Evolutionary conservation across 1,140 invertebrate genomes (phyloP), one percentile per base, ranked within the genome.

Genomic region (Drosophila baimaii): DNA sequence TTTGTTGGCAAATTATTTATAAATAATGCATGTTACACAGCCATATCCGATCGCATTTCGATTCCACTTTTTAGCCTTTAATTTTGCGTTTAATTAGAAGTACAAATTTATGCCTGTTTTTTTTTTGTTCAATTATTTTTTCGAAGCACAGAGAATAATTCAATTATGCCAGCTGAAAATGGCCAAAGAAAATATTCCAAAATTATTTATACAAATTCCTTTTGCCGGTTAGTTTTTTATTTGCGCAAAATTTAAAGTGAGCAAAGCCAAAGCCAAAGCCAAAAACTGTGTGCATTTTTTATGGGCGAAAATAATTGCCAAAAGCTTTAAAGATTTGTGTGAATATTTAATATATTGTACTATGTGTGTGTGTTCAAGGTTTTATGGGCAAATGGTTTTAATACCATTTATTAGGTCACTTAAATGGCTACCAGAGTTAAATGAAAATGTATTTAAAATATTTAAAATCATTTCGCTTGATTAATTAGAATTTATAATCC

Each of bases 201-300:
- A 71, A 58, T 71, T 39, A 71, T 71, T 71, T 46, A 57, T 57
- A 70, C 15, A 69, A 69, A 70, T 56, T 71, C n/a, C 31, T 31
- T 70, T 57, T 33, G 23, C 21, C 17, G 13, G 25, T 29, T 61
- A 1, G 27, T 13, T 47, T 29, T 61, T 33, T 51, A 31, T 35
- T 35, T 17, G 41, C 21, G 10, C 21, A 19, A 59, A 59, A 33
- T 63, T 66, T 47, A 66, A 65, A 21, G n/a, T n/a, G 29, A 19
- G 44, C 21, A 62, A 62, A 62, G 31, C 33, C 33, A 37, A 62
- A 51, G 31, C 33, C 33, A 37, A 37, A 35, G 49, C 64, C 43
- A 49, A 31, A 66, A 64, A 35, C 29, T n/a, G 17, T 33, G 8
- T 64, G 25, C 12, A 68, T 49, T 68, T 68, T 68, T 65, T 49